phyloP scores from a whole-genome alignment of 92 coral and sea anemone genomes.

The Siderastrea siderea region DNA sequence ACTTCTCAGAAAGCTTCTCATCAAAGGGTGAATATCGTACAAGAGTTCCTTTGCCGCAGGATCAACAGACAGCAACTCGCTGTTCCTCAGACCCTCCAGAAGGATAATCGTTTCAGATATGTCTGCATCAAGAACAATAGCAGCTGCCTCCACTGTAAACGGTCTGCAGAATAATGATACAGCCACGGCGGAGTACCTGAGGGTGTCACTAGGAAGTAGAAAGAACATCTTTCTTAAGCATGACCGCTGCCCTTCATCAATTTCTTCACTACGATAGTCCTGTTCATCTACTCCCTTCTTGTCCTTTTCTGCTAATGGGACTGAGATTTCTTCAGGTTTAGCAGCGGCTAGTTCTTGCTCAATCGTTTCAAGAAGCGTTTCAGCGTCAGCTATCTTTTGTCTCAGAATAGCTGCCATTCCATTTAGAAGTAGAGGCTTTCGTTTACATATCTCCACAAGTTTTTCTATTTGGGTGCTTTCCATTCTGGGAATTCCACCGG shows the following conservation, averaged over 20 bases:
- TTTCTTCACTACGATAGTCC: background rate
- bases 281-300: background rate
- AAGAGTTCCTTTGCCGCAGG: constrained; percentile 37
- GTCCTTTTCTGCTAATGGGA: background rate
- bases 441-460: constrained; percentile 35
- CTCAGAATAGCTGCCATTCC: constrained; percentile 26
- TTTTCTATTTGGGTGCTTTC: background rate
- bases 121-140: constrained; percentile 14
- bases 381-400: constrained; percentile 1
- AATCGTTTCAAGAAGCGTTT: background rate
- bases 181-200: constrained; percentile 13
- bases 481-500: background rate
- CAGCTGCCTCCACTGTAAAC: constrained; percentile 16
- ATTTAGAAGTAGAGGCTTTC: constrained; percentile 48
- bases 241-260: constrained; percentile 3
- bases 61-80: constrained; percentile 25
- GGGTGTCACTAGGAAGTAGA: constrained; percentile 19
- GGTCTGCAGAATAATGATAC: constrained; percentile 29
- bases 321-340: background rate
- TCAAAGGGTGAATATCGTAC: constrained; percentile 75
- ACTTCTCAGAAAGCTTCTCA: constrained; percentile 28
- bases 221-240: constrained; percentile 31
- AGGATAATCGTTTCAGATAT: constrained; percentile 4
- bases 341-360: background rate
- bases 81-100: constrained; percentile 17